These are phyloP conservation scores for Eumacrocentrus americanus DNA, from an alignment of 2,888 invertebrate species.

Conservation along the genomic window DNA sequence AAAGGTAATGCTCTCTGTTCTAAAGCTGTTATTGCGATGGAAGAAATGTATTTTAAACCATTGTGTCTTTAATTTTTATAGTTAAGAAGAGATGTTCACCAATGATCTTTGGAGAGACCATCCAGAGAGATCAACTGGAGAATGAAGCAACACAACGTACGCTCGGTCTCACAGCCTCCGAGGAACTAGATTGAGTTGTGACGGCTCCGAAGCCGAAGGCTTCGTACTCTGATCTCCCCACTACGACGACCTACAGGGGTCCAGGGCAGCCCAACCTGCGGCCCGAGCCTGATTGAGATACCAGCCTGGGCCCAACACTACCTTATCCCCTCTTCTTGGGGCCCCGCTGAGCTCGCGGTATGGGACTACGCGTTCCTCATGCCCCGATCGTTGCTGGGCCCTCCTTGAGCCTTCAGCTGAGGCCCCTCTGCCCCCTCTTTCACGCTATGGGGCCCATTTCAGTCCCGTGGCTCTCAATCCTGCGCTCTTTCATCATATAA, in stretches of 20 bases:
- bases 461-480: conserved; percentile 38
- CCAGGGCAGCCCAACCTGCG: conserved; percentile 55
- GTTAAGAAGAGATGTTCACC: too few species aligned
- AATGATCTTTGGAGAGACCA: too few species aligned
- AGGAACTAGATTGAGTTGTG: conserved; percentile 61
- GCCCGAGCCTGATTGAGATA: conserved; percentile 58
- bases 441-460: conserved; percentile 20
- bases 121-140: too few species aligned
- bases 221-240: conserved; percentile 35
- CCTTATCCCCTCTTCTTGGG: conserved; percentile 15
- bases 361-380: conserved; percentile 18
- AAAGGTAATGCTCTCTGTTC: too few species aligned
- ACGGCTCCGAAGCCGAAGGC: conserved; percentile 55
- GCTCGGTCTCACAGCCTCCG: conserved; percentile 50
- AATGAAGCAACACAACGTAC: conserved; percentile 36
- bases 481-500: background rate
- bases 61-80: too few species aligned
- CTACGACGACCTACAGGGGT: conserved; percentile 45
- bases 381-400: conserved; percentile 25
- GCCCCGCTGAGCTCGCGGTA: conserved; percentile 18
- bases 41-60: too few species aligned
- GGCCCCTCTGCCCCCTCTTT: conserved; percentile 25
- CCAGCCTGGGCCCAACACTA: conserved; percentile 47
- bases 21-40: too few species aligned
- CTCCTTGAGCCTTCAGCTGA: conserved; percentile 25